Evolutionary conservation across 2,113 vertebrate species (phyloP).

Genomic region (Haemorhous mexicanus): DNA sequence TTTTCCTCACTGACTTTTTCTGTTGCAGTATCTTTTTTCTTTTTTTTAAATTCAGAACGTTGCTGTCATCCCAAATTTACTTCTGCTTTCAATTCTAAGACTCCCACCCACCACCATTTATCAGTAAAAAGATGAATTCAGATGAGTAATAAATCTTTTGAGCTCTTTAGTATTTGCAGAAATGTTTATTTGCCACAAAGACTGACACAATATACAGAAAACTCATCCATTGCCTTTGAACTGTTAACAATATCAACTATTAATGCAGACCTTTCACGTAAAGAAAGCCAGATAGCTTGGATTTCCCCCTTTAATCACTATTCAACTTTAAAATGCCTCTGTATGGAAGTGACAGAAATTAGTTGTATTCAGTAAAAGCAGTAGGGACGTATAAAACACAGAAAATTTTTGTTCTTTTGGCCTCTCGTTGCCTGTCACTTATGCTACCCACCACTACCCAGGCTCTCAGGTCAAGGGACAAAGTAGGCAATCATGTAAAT

Average conservation of each 20-base stretch:
- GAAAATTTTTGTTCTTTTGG: neutral
- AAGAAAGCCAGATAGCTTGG: neutral
- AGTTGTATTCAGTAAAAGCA: constrained; percentile 13
- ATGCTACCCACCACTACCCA: neutral
- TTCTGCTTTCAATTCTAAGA: constrained; percentile 8
- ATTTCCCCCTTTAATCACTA: neutral
- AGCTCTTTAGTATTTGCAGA: neutral
- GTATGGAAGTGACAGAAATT: constrained; percentile 31
- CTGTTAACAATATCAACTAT: constrained; percentile 3
- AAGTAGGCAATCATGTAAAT: constrained; percentile 43
- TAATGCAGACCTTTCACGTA: neutral
- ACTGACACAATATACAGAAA: neutral
- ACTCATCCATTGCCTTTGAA: neutral
- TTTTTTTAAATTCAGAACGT: neutral
- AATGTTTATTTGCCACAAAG: constrained; percentile 15
- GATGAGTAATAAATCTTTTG: neutral
- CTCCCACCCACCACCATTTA: neutral
- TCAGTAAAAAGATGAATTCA: neutral
- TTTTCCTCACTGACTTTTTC: neutral
- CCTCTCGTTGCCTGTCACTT: neutral
- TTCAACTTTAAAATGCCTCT: neutral
- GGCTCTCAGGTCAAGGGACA: constrained; percentile 25
- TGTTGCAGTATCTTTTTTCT: neutral
- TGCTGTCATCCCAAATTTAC: neutral
- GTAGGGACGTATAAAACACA: neutral